Percentiles rank a stretch among this genome's conserved stretches.
Conservation (phyloP, 2,797 vertebrate species). For the Cetoscarus ocellatus region DNA sequence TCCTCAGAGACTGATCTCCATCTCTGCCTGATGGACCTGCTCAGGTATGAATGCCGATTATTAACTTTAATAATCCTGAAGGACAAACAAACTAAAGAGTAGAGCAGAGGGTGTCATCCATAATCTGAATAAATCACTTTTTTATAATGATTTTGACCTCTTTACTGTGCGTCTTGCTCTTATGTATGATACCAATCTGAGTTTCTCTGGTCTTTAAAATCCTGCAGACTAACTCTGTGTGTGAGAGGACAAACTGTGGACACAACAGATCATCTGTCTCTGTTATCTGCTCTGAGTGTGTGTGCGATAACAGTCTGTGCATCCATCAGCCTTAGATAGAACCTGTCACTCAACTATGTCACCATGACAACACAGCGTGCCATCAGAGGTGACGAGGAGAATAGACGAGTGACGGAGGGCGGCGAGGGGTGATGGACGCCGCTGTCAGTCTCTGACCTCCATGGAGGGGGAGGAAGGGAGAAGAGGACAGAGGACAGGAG, state of each 20-base stretch:
- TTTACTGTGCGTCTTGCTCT: no score
- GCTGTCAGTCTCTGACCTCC: conserved; percentile 30
- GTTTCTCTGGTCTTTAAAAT: neutral
- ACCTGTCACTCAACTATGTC: conserved; percentile 42
- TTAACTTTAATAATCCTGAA: no score
- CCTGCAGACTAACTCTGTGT: conserved; percentile 9
- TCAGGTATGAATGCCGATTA: no score
- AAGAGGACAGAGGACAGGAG: neutral
- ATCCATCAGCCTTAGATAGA: conserved; percentile 19
- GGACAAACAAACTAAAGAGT: no score
- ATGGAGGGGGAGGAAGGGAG: neutral
- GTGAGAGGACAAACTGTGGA: neutral
- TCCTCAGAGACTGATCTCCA: no score
- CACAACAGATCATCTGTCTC: neutral
- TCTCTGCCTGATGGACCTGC: no score
- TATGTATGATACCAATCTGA: no score
- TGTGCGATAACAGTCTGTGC: neutral
- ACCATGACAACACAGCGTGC: conserved; percentile 15
- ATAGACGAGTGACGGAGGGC: neutral
- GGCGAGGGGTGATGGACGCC: conserved; percentile 20
- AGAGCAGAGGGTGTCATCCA: no score
- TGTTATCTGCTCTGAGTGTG: conserved; percentile 20
- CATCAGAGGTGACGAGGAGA: conserved; percentile 14
- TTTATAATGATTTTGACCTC: no score
- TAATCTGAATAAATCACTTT: no score